A percentile compares a stretch with the other conserved stretches of the same genome.
Evolutionary conservation across 2,797 vertebrate genomes (phyloP).

Genomic region (Potorous gilbertii): DNA sequence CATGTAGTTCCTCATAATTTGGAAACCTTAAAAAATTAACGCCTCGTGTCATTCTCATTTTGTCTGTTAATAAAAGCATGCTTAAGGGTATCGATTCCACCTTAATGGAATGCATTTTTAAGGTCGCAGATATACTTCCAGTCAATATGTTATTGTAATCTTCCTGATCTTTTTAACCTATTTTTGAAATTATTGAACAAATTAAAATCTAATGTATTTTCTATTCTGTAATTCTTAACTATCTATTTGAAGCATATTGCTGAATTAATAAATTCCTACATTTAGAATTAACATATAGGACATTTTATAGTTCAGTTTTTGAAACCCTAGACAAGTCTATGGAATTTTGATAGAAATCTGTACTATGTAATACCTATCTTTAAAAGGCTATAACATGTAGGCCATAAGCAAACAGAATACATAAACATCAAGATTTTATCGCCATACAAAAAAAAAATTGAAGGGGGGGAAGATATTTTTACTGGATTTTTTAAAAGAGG

Average conservation of each 20-base stretch:
- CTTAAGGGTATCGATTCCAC: conserved; percentile 27
- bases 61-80: conserved; percentile 30
- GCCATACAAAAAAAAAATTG: not conserved
- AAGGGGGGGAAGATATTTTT: not conserved
- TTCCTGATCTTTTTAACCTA: conserved; percentile 10
- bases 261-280: conserved; percentile 31
- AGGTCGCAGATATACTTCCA: not conserved
- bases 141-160: conserved; percentile 39
- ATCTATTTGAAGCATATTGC: conserved; percentile 22
- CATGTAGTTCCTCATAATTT: conserved; percentile 54
- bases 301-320: conserved; percentile 39
- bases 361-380: not conserved
- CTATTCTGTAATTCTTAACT: conserved; percentile 45
- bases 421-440: conserved; percentile 36
- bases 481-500: not conserved
- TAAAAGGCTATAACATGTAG: conserved; percentile 29
- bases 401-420: conserved; percentile 26
- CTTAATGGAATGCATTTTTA: conserved; percentile 28
- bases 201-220: conserved; percentile 44
- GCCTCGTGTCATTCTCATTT: conserved; percentile 10
- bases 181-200: conserved; percentile 50
- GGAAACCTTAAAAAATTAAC: conserved; percentile 53
- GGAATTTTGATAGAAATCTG: not conserved
- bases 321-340: conserved; percentile 44
- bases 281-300: conserved; percentile 12